Evolutionary conservation across 2,113 vertebrate genomes (phyloP).

Genomic region (Rousettus leschenaultii): DNA sequence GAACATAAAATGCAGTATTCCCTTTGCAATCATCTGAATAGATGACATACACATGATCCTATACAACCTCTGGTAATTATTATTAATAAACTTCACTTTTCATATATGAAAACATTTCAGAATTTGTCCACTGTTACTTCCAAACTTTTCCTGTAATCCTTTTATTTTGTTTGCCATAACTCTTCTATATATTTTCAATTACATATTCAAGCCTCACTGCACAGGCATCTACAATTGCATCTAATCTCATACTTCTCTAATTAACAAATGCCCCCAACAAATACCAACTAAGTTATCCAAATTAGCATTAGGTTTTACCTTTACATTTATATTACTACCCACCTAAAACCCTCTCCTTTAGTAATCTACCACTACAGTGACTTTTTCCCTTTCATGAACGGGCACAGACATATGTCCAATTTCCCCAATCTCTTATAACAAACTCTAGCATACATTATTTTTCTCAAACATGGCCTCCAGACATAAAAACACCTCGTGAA

Average conservation of each 20-base stretch:
- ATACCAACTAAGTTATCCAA: background rate
- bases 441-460: background rate
- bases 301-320: background rate
- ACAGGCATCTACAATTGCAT: background rate
- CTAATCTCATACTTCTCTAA: background rate
- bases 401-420: background rate
- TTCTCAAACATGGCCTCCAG: slow-evolving; percentile 15
- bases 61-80: background rate
- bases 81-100: background rate
- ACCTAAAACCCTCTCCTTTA: background rate
- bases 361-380: background rate
- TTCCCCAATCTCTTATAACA: slow-evolving; percentile 20
- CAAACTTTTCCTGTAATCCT: background rate
- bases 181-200: background rate
- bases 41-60: background rate
- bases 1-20: slow-evolving; percentile 12
- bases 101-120: slow-evolving; percentile 3
- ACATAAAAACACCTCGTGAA: background rate
- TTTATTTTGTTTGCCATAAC: background rate
- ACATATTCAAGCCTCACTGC: background rate
- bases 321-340: background rate
- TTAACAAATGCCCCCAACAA: background rate
- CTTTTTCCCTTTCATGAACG: background rate
- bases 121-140: background rate
- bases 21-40: background rate